A percentile compares a stretch with the other conserved stretches of the same genome.
phyloP scores from a whole-genome alignment of 2,888 invertebrate species.

The Diogma glabrata region DNA sequence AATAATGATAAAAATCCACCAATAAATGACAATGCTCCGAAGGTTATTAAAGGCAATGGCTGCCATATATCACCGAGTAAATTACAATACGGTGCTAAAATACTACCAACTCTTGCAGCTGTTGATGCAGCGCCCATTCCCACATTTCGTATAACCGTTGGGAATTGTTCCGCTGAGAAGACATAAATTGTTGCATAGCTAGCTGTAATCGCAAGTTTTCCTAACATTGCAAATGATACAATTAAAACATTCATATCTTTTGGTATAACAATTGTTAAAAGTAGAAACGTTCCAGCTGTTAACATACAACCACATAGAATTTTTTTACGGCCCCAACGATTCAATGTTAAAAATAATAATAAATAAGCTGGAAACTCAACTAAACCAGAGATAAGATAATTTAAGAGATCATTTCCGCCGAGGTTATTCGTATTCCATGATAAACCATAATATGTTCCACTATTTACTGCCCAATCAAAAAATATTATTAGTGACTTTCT shows the following conservation, averaged over 20 bases:
- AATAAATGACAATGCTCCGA: constrained; percentile 57
- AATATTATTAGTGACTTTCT: constrained; percentile 55
- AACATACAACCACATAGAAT: constrained; percentile 59
- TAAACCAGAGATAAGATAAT: constrained; percentile 61
- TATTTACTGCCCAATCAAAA: constrained; percentile 68
- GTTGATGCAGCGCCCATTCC: constrained; percentile 81
- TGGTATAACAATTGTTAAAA: constrained; percentile 47
- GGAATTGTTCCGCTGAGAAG: constrained; percentile 63
- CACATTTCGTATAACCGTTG: constrained; percentile 68
- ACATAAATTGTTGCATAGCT: constrained; percentile 63
- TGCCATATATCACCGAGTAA: constrained; percentile 45
- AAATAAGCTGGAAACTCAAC: constrained; percentile 65
- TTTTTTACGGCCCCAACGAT: constrained; percentile 56
- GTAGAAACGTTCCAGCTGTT: constrained; percentile 45
- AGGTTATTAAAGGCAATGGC: constrained; percentile 60
- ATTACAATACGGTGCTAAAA: constrained; percentile 62
- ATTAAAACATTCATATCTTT: constrained; percentile 41
- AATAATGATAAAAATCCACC: constrained; percentile 59
- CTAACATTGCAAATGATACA: constrained; percentile 53
- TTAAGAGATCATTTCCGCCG: constrained; percentile 59
- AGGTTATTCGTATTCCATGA: constrained; percentile 64
- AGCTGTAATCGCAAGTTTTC: constrained; percentile 59
- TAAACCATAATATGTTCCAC: constrained; percentile 65
- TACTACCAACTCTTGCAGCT: constrained; percentile 66
- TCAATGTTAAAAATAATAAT: constrained; percentile 51